Base-by-base conservation (phyloP, 2,797 vertebrate genomes). In the Gadopsis marmoratus region DNA sequence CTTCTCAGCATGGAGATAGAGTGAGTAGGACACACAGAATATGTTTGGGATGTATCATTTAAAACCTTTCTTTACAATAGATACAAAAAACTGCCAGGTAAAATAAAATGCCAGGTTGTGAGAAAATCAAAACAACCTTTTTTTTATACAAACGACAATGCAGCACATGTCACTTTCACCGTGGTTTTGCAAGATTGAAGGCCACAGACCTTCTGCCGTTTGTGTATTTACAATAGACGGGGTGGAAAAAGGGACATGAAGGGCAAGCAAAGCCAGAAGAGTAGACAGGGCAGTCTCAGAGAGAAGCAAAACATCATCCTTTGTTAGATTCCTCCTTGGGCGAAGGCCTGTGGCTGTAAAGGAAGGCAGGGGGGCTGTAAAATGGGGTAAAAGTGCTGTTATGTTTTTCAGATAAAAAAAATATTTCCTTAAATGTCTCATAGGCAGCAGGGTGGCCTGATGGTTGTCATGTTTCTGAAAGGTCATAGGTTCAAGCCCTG, bases 1-100 rank as follows among this genome's bases (percentile, higher is more conserved):
- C 95, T 99, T 11, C 97, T 99, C 74, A 98, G 96, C 94, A 97
- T 99, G 97, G 98, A 99, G 94, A 98, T 98, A 0, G 97, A 98
- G 98, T 99, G 93, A 97, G 98, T 93, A 37, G 3, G 13, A 65
- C 9, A 5, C n/a, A 7, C 1, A 1, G 1, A 31, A 66, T 47
- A 14, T 50, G 6, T 43, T 4, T 21, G 19, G 16, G 35, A 53
- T 8, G 1, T 21, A 35, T 47, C 50, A 37, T 33, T 17, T 7
- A 19, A 66, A 7, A 21, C 29, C 2, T 66, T 17, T 21, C 13
- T 41, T 12, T 21, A 8, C 10, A 41, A 4, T 16, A n/a, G 62
- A 64, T 64, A n/a, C n/a, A 3, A 48, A 23, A 23, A 67, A 29
- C 4, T 50, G 19, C 21, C 50, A 23, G 37, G 21, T 5, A 19